Evolutionary conservation across 2,113 vertebrate species (phyloP), one percentile per base, ranked within the genome.

Genomic region (Semicossyphus pulcher): DNA sequence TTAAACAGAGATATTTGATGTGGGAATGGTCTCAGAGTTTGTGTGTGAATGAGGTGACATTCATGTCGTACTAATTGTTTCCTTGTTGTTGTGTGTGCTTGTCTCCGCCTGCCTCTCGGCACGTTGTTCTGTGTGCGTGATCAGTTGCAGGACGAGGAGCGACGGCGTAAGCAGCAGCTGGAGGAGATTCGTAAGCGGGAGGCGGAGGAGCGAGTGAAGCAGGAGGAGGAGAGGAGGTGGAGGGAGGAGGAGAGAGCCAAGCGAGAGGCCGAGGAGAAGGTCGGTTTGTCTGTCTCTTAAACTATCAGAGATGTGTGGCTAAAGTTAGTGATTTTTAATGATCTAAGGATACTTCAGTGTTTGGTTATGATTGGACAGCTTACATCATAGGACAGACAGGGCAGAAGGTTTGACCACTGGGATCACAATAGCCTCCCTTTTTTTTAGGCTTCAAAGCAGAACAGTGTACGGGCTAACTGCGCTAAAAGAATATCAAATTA

Each of bases 131-230:
- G 66, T 31, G 67, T 44, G 78, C 15, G 63, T n/a, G 44, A 69
- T 76, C 93, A 99, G 97, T 93, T 99, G 86, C 98, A 99, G 96
- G 98, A 99, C 26, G 97, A 99, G 89, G 97, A 99, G 76, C 94
- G 96, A 25, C 89, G 97, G 68, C 93, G 97, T 48, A 98, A 97
- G 89, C 97, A 98, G 65, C 98, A 99, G 44, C 67, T 98, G 89
- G 97, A 99, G 92, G 97, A 99, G 83, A 95, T 97, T 87, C 94
- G 97, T 7, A 95, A 95, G 60, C 93, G 97, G 21, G 98, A 99
- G 89, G 96, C 96, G 0, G 98, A 99, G 67, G 97, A 99, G 34
- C 93, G 97, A 1, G 94, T 89, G 11, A 93, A 95, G 84, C 97
- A 97, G 91, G 97, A 99, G 84, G 97, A 97, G 80, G 96, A 96